phyloP scores from a whole-genome alignment of 2,888 invertebrate genomes.

The Chironomus riparius region DNA sequence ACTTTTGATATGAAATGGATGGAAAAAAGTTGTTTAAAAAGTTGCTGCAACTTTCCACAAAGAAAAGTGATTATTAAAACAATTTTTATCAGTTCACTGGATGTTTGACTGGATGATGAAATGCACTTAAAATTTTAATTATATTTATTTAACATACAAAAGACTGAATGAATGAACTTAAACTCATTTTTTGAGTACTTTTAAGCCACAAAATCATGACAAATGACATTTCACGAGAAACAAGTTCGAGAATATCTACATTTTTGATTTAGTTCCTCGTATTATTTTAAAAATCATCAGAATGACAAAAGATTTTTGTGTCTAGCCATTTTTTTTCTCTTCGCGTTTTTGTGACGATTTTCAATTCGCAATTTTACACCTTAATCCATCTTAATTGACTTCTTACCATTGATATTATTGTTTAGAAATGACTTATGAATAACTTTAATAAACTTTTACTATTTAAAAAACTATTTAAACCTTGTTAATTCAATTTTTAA shows the following conservation, averaged over 20 bases:
- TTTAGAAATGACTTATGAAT: neutral
- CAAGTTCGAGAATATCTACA: neutral
- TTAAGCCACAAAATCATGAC: neutral
- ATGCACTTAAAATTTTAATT: neutral
- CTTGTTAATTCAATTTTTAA: neutral
- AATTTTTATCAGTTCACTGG: too few species aligned
- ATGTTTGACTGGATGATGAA: neutral
- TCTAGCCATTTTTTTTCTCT: constrained; percentile 5
- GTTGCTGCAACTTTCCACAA: neutral
- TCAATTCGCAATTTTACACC: neutral
- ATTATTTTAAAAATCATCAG: neutral
- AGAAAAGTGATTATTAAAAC: too few species aligned
- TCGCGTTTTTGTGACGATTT: neutral
- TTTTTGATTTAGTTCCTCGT: neutral
- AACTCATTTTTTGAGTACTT: too few species aligned
- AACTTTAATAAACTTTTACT: neutral
- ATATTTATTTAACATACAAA: neutral
- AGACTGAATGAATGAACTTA: too few species aligned
- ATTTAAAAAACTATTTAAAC: neutral
- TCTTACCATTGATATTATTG: neutral
- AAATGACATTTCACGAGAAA: neutral
- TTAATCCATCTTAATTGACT: neutral
- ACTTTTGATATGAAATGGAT: neutral
- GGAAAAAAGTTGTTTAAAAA: neutral
- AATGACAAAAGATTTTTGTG: neutral